phyloP scores from a whole-genome alignment of 2,888 invertebrate genomes.

The Microplitis deprimator region DNA sequence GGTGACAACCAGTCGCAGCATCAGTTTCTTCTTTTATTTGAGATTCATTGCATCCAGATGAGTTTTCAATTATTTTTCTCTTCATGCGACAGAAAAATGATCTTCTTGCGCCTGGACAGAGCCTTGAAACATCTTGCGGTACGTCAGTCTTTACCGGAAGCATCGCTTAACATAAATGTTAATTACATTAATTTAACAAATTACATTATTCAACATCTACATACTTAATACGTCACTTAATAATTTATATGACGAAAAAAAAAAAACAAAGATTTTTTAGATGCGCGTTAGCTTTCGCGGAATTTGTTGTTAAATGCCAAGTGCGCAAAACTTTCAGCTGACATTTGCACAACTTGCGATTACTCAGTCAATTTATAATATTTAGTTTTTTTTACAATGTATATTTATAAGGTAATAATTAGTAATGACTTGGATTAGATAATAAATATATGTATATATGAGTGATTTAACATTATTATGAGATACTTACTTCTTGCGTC shows the following conservation, averaged over 20 bases:
- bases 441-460: not conserved
- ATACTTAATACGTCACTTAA: not conserved
- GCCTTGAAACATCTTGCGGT: constrained; percentile 81
- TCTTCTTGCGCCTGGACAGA: constrained; percentile 90
- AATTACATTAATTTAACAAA: not conserved
- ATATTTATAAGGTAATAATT: constrained; percentile 3
- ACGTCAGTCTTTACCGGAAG: constrained; percentile 90
- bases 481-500: constrained; percentile 89
- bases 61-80: constrained; percentile 74
- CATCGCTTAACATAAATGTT: constrained; percentile 78
- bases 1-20: constrained; percentile 75
- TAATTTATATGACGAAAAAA: constrained; percentile 3
- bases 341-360: constrained; percentile 13
- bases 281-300: not conserved
- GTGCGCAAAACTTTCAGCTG: constrained; percentile 33
- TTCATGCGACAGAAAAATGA: constrained; percentile 97
- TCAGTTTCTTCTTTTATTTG: constrained; percentile 84
- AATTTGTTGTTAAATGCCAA: constrained; percentile 36
- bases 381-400: not conserved
- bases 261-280: not conserved
- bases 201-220: not conserved
- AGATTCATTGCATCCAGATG: constrained; percentile 61
- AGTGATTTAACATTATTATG: not conserved
- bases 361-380: not conserved
- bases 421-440: not conserved